Evolutionary conservation across 2,888 invertebrate species (phyloP), one percentile per base, ranked within the genome.

Genomic region (Clanis bilineata): DNA sequence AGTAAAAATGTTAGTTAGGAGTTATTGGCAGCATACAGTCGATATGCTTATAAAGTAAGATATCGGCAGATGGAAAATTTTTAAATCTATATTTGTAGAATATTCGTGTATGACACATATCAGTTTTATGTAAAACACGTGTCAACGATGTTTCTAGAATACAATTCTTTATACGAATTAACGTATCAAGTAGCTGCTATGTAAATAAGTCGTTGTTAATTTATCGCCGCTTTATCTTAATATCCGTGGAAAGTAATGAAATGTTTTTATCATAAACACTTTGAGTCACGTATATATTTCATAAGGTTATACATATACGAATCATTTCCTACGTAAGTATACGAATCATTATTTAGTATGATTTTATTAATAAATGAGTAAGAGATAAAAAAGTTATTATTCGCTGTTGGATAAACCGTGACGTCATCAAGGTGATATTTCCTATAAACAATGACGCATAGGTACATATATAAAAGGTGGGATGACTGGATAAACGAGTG

Each of bases 241-340:
- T 47, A 47, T 58, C 51, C 51, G 51, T 51, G 32, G 39, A 56
- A 56, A 22, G 5, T 2, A 38, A 36, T 10, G 21, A 39, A 4
- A 22, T 36, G 1, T 36, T 28, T 43, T 36, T 45, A 45, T 57
- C 45, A 21, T 21, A n/a, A 12, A 32, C 15, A 15, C 12, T 18
- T 38, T 57, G 38, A 57, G 23, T 47, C 47, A 56, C 56, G 39
- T 57, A 56, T 15, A 12, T 12, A 39, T 43, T 28, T 36, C 23
- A 12, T 56, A 23, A 55, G 1, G 3, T 38, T 38, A 36, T n/a
- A n/a, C n/a, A n/a, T n/a, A n/a, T n/a, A n/a, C n/a, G n/a, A n/a
- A n/a, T n/a, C n/a, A n/a, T n/a, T n/a, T n/a, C n/a, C n/a, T n/a
- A n/a, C n/a, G n/a, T n/a, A n/a, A n/a, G n/a, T n/a, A 38, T 56